phyloP scores from a whole-genome alignment of 1,140 invertebrate genomes.

The Dendroctonus valens region DNA sequence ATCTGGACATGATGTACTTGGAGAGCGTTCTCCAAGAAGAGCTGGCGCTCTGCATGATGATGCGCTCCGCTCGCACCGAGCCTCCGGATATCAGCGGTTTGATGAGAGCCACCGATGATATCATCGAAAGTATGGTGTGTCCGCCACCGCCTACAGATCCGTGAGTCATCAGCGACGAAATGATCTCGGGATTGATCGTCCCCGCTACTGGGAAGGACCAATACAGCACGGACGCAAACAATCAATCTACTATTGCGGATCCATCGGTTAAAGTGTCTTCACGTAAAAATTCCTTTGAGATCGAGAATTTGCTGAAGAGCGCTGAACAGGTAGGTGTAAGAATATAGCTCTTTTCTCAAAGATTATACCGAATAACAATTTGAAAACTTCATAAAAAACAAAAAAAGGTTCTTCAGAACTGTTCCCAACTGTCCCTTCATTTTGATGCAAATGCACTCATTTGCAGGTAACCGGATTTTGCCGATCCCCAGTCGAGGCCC shows the following conservation, averaged over 20 bases:
- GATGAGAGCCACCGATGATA: conserved; percentile 84
- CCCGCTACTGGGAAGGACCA: conserved; percentile 85
- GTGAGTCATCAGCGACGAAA: conserved; percentile 90
- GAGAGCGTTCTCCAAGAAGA: conserved; percentile 95
- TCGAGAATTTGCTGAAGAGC: conserved; percentile 83
- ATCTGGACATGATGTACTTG: conserved; percentile 99
- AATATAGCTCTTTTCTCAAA: too few species aligned
- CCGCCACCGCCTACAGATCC: conserved; percentile 92
- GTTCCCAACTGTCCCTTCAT: too few species aligned
- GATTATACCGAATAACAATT: too few species aligned
- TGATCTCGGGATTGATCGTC: conserved; percentile 93
- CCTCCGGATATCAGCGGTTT: conserved; percentile 83
- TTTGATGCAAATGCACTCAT: too few species aligned
- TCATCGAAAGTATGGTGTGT: conserved; percentile 93
- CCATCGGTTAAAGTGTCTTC: conserved; percentile 63
- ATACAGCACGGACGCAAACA: conserved; percentile 67
- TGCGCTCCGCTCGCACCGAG: conserved; percentile 93
- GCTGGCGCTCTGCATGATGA: conserved; percentile 94
- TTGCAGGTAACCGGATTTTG: conserved; percentile 88
- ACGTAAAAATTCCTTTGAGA: conserved; percentile 84
- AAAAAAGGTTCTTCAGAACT: too few species aligned
- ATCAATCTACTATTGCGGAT: conserved; percentile 52
- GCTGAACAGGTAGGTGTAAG: conserved; percentile 68
- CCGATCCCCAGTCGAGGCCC: conserved; percentile 79
- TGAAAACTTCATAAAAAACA: too few species aligned